Evolutionary conservation across 2,888 invertebrate species (phyloP), one percentile per base, ranked within the genome.

Genomic region (Cheilosia vernalis): DNA sequence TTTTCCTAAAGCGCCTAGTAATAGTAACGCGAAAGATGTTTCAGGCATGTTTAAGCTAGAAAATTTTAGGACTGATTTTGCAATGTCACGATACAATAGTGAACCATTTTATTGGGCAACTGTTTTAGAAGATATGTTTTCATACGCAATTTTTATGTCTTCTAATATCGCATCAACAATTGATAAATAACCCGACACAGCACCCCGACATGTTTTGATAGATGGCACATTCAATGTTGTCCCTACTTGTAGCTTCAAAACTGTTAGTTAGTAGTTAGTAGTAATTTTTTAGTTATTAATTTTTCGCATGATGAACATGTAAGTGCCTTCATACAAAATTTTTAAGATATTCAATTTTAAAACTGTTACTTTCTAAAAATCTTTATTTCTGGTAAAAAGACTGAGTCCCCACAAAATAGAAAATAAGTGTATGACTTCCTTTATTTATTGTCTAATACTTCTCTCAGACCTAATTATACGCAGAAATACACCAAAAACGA

Each of bases 21-120:
- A n/a, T 1, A 6, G 0, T 42, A n/a, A n/a, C 1, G 21, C 2
- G 2, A 21, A 21, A n/a, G n/a, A n/a, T n/a, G n/a, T n/a, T n/a
- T n/a, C n/a, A n/a, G n/a, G n/a, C 42, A 42, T n/a, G n/a, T 17
- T 44, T n/a, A 44, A 44, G 44, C 7, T 4, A 30, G 55, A 56
- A 33, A 56, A 56, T 17, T 6, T n/a, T 30, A 56, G 15, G 9
- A 33, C n/a, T 56, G 33, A 33, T 33, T 56, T 56, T 33, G 56
- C 19, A 10, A 37, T 37, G 56, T 27, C 5, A 30, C 27, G 55
- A 27, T 55, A 55, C 9, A n/a, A 55, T 15, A n/a, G 30, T 33
- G 55, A 33, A 55, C n/a, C 55, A 33, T 55, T 55, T 55, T 33
- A 55, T 55, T 17, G 55, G 30, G n/a, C 19, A 37, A 56, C 56